A percentile compares a stretch with the other conserved stretches of the same genome.
phyloP scores from a whole-genome alignment of 1,140 invertebrate genomes.

The Lamellibrachia luymesi region DNA sequence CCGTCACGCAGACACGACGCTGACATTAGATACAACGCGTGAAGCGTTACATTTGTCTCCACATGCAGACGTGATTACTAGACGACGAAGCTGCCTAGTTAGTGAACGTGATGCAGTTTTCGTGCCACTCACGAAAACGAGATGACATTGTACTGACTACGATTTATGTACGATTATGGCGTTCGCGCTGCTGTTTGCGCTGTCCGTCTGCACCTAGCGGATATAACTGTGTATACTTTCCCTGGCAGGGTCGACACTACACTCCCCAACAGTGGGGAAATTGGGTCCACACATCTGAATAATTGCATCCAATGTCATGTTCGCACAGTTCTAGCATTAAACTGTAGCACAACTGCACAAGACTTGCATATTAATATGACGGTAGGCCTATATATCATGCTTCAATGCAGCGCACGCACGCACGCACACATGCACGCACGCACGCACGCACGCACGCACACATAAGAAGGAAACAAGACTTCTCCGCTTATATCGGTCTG shows the following conservation, averaged over 20 bases:
- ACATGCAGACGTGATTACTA: background rate
- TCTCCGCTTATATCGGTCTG: no score
- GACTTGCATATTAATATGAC: no score
- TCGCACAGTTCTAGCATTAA: no score
- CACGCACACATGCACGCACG: no score
- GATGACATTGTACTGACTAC: background rate
- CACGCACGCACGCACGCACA: no score
- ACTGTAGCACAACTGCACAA: no score
- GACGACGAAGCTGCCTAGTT: background rate
- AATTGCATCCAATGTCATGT: no score
- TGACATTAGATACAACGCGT: background rate
- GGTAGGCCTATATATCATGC: no score
- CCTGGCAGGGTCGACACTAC: background rate
- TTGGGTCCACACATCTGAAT: no score
- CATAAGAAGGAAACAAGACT: no score
- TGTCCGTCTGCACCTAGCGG: background rate
- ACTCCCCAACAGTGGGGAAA: no score
- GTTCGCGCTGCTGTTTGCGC: background rate
- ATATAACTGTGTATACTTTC: background rate
- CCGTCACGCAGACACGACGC: background rate
- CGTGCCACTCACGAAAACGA: background rate
- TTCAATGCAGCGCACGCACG: no score
- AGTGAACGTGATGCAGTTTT: background rate
- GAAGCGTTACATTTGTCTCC: conserved; percentile 1
- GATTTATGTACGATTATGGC: background rate